Conservation (phyloP, 1,140 invertebrate species). For the Tetramorium alpestre region DNA sequence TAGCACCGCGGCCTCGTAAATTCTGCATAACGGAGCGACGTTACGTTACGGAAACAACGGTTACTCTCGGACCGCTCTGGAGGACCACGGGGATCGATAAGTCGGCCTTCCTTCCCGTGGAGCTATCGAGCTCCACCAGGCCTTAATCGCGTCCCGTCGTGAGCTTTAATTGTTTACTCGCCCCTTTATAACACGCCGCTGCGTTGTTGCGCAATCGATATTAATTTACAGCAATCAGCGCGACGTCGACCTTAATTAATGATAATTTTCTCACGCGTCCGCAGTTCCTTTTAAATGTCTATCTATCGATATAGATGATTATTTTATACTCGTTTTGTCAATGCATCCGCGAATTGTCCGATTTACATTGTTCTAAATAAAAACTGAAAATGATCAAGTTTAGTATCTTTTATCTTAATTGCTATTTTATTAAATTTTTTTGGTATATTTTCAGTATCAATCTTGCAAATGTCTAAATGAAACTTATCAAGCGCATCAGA, state of each 20-base stretch:
- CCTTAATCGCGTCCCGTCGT: conserved; percentile 36
- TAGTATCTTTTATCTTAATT: background rate
- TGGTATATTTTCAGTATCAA: background rate
- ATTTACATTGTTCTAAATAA: background rate
- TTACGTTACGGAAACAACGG: conserved; percentile 51
- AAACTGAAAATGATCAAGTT: background rate
- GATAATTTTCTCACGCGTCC: conserved; percentile 10
- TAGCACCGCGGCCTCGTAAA: conserved; percentile 44
- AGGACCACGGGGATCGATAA: conserved; percentile 32
- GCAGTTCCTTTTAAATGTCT: background rate
- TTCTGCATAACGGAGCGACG: conserved; percentile 40
- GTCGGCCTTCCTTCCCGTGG: background rate
- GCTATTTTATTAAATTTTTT: background rate
- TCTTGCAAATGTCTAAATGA: background rate
- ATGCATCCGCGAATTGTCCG: background rate
- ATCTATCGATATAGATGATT: background rate
- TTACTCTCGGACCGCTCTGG: conserved; percentile 22
- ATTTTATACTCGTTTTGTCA: background rate
- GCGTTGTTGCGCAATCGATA: background rate
- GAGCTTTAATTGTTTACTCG: conserved; percentile 48
- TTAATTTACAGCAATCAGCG: conserved; percentile 35
- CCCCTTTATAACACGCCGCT: background rate
- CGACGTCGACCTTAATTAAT: background rate
- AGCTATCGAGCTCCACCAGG: conserved; percentile 18
- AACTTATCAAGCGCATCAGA: background rate